Base-by-base conservation (phyloP, 2,797 vertebrate species). In the Cetoscarus ocellatus region DNA sequence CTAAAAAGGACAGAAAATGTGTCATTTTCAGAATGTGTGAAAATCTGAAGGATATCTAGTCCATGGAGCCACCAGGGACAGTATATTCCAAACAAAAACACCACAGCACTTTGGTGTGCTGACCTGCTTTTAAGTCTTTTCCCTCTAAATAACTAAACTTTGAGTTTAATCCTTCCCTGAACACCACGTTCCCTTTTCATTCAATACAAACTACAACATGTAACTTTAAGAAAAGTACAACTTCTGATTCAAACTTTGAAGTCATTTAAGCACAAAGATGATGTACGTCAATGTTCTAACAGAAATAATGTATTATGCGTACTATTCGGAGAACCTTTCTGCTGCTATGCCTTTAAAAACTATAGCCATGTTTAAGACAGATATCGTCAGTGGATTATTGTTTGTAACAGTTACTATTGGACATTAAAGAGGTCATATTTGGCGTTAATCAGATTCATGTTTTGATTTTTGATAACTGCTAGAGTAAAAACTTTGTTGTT, bases 1-100 rank as follows among this genome's bases (percentile, higher is more conserved):
- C n/a, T 42, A 13, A 68, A 62, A 72, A 56, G 11, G 10, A 47
- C 3, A 43, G 8, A 4, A 19, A 70, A 70, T 7, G 38, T 39
- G 38, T 39, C 38, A 39, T 39, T 39, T 39, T 39, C 9, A 7
- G 9, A 39, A 47, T 58, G 34, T 68, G 60, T 76, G 40, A 80
- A 42, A 67, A 39, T 39, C 38, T 39, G 40, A 68, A 64, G 55
- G 18, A 58, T 2, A 67, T 75, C 51, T 77, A 61, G 64, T 61
- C 53, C 60, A 77, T 12, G 14, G 35, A 47, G 73, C 66, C 65
- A 66, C 57, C 7, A 13, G 59, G 70, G 77, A 78, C 60, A 55
- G 38, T 52, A 5, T 61, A 51, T 67, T 69, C 45, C 40, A 40
- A 61, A 75, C 62, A 72, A 53, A 70, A 84, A 65, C 51, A 54